Evolutionary conservation across 2,888 invertebrate species (phyloP), one percentile per base, ranked within the genome.

Genomic region (Leptinotarsa juncta): DNA sequence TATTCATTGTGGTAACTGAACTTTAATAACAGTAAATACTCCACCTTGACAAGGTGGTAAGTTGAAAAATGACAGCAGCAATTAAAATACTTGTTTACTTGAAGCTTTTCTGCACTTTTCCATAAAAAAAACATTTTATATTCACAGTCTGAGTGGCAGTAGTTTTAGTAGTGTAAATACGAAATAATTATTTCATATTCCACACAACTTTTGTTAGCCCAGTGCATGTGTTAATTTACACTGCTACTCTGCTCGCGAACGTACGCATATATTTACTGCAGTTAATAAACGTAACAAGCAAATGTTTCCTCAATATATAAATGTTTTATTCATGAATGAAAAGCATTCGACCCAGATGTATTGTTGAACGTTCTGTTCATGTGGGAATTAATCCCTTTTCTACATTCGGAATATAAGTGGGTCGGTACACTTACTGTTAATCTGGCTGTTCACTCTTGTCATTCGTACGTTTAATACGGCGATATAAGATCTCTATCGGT

Each of bases 291-390:
- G 51, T 68, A 23, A 70, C 69, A 65, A 48, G 70, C 66, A 57
- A 73, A 66, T 66, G 70, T 69, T 70, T 69, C 65, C 69, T 55
- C 69, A 62, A 62, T 32, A 62, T 66, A 51, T 50, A 26, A 32
- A 65, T 68, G 65, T 69, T 65, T 73, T 73, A 73, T 73, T 73
- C 73, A 73, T 73, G 73, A 73, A 70, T 65, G 70, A 70, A 70
- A 73, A 69, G 66, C 73, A 70, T 70, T 73, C 67, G 73, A 73
- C 73, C 73, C 65, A 73, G 65, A 70, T 73, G 57, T 62, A 73
- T 73, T 70, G 66, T 73, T 65, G 49, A 50, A 53, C 65, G 57
- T 55, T 55, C 20, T 70, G 42, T 65, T 20, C 66, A 69, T 66
- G 73, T 70, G 73, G 55, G 69, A 73, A 69, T 73, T 70, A 73